phyloP scores from a whole-genome alignment of 2,797 vertebrate genomes.

The Myiotriccus ornatus region DNA sequence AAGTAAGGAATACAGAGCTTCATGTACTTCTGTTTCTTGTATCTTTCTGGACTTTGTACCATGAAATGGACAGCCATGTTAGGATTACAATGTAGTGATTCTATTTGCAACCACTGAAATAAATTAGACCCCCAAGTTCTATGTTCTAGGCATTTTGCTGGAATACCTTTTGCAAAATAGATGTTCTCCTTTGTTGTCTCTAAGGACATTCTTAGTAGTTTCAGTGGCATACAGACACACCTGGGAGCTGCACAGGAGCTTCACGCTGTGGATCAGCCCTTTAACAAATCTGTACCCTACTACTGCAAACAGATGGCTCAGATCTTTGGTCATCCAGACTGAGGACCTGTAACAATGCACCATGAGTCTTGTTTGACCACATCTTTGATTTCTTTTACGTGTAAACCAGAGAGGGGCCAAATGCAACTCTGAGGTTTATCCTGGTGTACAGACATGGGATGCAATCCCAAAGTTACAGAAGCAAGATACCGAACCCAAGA shows the following conservation, averaged over 20 bases:
- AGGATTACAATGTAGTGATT: background rate
- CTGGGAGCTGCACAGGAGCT: background rate
- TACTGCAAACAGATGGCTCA: background rate
- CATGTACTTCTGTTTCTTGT: background rate
- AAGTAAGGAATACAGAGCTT: background rate
- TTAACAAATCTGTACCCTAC: background rate
- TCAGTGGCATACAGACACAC: rapidly evolving
- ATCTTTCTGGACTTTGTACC: background rate
- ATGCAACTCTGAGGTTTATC: background rate
- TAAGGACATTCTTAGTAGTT: background rate
- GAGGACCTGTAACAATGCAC: background rate
- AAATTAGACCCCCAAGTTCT: background rate
- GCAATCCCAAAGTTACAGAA: background rate
- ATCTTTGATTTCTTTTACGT: background rate
- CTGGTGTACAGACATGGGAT: background rate
- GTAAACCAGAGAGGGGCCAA: background rate
- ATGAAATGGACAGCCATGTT: background rate
- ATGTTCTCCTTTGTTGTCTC: background rate
- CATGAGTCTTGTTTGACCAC: background rate
- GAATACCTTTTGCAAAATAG: background rate
- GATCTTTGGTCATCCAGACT: background rate
- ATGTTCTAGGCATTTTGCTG: background rate
- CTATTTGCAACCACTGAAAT: background rate
- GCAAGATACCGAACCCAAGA: background rate
- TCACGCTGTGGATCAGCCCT: background rate